A percentile compares a stretch with the other conserved stretches of the same genome.
These are phyloP conservation scores for Cactoblastis cactorum DNA, from an alignment of 2,888 invertebrate species.

Conservation along the genomic window DNA sequence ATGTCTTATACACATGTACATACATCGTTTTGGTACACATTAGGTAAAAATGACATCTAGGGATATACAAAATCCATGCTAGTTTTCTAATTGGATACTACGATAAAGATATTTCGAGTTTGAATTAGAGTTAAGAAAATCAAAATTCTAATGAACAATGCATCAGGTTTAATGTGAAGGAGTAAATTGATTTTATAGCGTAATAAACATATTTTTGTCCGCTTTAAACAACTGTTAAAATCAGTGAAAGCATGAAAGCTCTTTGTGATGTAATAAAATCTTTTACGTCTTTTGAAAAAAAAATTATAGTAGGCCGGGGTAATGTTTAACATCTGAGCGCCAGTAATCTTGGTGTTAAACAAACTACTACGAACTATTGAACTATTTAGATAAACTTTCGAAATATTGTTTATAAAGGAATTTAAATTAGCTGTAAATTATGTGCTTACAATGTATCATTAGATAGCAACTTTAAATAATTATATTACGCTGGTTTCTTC, in stretches of 20 bases:
- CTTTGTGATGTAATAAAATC: slow-evolving; percentile 43
- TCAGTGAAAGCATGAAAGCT: slow-evolving; percentile 33
- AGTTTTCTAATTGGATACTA: too few species aligned
- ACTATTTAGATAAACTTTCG: neutral
- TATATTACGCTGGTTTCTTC: too few species aligned
- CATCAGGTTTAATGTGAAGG: neutral
- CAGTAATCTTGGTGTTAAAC: slow-evolving; percentile 27
- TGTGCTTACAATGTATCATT: too few species aligned
- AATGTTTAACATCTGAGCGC: slow-evolving; percentile 29
- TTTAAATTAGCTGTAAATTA: too few species aligned
- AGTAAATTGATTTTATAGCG: slow-evolving; percentile 10
- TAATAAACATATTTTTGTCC: slow-evolving; percentile 22
- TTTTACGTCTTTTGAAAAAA: slow-evolving; percentile 32
- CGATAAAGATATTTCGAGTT: too few species aligned
- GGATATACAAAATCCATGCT: too few species aligned
- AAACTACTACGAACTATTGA: slow-evolving; percentile 18
- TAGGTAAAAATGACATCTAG: too few species aligned
- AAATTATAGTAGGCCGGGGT: too few species aligned
- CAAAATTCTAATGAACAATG: neutral
- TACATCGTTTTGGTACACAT: too few species aligned
- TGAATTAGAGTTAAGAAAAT: neutral
- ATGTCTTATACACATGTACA: too few species aligned
- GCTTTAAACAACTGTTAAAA: slow-evolving; percentile 28
- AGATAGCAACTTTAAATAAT: too few species aligned
- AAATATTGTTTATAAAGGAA: too few species aligned